These are phyloP conservation scores for Drosophila sucinea DNA, from an alignment of 1,140 invertebrate species.

Conservation along the genomic window DNA sequence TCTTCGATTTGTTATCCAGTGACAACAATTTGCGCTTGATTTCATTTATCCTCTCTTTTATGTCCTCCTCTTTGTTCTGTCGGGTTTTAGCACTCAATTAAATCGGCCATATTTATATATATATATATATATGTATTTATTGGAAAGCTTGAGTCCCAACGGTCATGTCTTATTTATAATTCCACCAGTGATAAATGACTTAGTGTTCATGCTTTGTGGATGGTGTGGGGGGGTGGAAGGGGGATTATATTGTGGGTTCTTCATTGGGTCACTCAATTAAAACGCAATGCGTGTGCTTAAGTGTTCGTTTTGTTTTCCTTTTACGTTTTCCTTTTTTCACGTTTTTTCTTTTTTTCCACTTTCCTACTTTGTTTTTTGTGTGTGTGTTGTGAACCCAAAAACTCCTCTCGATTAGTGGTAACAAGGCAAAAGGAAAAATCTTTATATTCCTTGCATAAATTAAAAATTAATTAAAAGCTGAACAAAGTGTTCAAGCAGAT, in stretches of 20 bases:
- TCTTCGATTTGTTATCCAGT: constrained; percentile 66
- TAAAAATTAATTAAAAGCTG: constrained; percentile 73
- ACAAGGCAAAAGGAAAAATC: constrained; percentile 35
- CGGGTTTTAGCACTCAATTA: constrained; percentile 71
- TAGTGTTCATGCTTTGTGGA: constrained; percentile 4
- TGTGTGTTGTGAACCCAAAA: not conserved
- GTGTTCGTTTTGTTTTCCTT: constrained; percentile 43
- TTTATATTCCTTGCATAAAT: constrained; percentile 61
- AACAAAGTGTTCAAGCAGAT: constrained; percentile 28
- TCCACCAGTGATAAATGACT: constrained; percentile 62
- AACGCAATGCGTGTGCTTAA: constrained; percentile 40
- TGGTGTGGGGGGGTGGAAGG: not conserved
- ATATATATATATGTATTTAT: not conserved
- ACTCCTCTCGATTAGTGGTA: constrained; percentile 58
- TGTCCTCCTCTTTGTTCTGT: constrained; percentile 42
- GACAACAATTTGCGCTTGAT: constrained; percentile 63
- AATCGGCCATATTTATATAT: constrained; percentile 64
- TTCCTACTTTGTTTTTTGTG: not conserved
- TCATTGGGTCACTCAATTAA: constrained; percentile 41
- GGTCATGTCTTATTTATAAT: constrained; percentile 42
- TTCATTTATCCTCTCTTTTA: constrained; percentile 41
- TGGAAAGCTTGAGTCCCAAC: constrained; percentile 25
- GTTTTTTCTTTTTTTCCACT: not conserved
- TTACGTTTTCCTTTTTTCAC: not conserved
- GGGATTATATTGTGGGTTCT: constrained; percentile 2